Percentiles rank a stretch among this genome's conserved stretches.
Evolutionary conservation across 30 jellyfish, hydroid and myxozoan genomes (phyloP).

Genomic region (Hydractinia echinata): DNA sequence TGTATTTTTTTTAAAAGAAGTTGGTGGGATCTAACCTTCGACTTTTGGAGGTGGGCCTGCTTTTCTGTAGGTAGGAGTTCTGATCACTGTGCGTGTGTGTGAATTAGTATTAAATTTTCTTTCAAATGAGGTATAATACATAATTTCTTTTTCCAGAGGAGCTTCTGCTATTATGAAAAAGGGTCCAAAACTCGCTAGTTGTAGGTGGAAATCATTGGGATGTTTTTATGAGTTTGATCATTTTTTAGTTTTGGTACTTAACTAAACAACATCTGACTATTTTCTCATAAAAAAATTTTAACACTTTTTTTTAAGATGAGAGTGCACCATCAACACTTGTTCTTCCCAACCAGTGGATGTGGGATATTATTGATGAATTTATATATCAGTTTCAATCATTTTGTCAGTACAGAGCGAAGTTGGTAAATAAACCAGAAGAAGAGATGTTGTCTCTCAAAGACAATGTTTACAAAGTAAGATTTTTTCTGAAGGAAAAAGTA

Average conservation of each 20-base stretch:
- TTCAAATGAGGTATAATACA: too few species aligned
- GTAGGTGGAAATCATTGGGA: not conserved
- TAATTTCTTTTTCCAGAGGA: too few species aligned
- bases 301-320: conserved; percentile 39
- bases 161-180: too few species aligned
- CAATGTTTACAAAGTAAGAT: conserved; percentile 57
- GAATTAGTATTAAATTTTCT: too few species aligned
- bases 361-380: conserved; percentile 95
- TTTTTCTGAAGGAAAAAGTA: too few species aligned
- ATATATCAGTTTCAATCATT: conserved; percentile 89
- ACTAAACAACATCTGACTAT: not conserved
- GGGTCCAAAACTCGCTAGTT: too few species aligned
- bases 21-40: too few species aligned
- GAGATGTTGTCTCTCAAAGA: conserved; percentile 62
- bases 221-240: not conserved
- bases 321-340: conserved; percentile 82
- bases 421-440: conserved; percentile 80
- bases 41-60: too few species aligned
- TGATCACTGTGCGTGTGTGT: too few species aligned
- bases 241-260: not conserved
- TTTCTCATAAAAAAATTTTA: not conserved
- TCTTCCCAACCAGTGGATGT: conserved; percentile 92
- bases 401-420: conserved; percentile 71
- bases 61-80: too few species aligned
- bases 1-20: too few species aligned